Conservation (phyloP, 2,797 vertebrate species). For the Mormyrus hasselquistii region DNA sequence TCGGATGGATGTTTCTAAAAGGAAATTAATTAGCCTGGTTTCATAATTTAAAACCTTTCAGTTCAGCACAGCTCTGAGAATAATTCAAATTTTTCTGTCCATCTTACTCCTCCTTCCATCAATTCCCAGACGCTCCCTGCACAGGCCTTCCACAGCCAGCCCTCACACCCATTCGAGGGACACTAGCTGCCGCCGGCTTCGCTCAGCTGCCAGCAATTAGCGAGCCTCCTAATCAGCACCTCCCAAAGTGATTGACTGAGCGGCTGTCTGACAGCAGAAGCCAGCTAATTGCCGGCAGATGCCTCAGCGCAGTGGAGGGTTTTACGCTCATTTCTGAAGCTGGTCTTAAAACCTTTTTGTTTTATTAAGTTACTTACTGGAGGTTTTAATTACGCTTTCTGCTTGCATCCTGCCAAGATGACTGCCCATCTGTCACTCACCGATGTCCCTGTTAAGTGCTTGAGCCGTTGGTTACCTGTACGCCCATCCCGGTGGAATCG, state of each 20-base stretch:
- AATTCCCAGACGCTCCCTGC: not conserved
- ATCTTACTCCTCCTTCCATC: not conserved
- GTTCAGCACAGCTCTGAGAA: not conserved
- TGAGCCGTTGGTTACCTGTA: not conserved
- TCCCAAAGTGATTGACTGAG: constrained; percentile 4
- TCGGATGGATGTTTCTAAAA: not conserved
- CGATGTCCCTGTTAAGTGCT: not conserved
- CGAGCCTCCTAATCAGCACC: not conserved
- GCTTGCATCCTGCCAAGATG: not conserved
- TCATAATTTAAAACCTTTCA: constrained; percentile 2
- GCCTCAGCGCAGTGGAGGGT: not conserved
- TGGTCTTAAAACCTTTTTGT: not conserved
- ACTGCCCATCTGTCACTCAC: not conserved
- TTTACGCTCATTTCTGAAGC: not conserved
- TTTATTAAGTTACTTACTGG: constrained; percentile 1
- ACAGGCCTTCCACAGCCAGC: not conserved
- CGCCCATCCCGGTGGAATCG: not conserved
- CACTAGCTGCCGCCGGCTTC: not conserved
- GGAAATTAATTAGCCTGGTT: constrained; percentile 6
- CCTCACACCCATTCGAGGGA: not conserved
- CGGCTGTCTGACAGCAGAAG: not conserved
- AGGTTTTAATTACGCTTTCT: not conserved
- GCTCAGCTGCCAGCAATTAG: constrained; percentile 3
- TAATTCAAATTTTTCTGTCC: not conserved
- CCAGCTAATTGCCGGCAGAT: not conserved